A percentile compares a stretch with the other conserved stretches of the same genome.
Conservation (phyloP, 2,113 vertebrate genomes). For the Candoia aspera region DNA sequence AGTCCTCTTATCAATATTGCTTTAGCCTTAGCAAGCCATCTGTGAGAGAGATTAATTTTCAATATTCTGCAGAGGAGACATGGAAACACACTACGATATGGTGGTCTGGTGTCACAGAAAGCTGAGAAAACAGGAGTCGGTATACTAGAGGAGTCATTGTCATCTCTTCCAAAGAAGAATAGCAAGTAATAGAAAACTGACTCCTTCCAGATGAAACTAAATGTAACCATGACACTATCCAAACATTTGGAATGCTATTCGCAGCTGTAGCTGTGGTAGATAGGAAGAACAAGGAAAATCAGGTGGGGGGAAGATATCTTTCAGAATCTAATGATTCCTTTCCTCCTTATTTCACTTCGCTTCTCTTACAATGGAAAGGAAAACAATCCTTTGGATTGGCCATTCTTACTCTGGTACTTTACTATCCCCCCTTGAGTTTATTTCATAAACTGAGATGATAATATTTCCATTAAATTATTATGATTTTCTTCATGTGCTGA, state of each 20-base stretch:
- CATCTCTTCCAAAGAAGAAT: neutral
- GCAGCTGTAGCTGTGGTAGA: neutral
- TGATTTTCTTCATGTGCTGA: neutral
- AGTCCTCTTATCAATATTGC: neutral
- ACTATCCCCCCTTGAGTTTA: neutral
- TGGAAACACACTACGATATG: neutral
- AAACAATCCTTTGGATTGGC: neutral
- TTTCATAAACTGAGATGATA: neutral
- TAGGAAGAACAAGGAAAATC: neutral
- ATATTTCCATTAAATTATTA: neutral
- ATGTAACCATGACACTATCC: neutral
- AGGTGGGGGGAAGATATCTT: neutral
- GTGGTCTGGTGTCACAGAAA: neutral
- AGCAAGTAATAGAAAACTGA: neutral
- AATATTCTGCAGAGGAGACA: neutral
- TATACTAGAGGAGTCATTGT: neutral
- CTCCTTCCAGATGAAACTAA: neutral
- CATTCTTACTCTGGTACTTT: neutral
- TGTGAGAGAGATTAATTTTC: neutral
- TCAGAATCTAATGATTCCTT: neutral
- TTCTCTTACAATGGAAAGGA: neutral
- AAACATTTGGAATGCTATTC: neutral
- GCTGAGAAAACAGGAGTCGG: neutral
- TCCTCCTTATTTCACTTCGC: neutral
- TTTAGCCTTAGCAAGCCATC: constrained; percentile 1